phyloP scores from a whole-genome alignment of 2,113 vertebrate species.

The Prinia subflava region DNA sequence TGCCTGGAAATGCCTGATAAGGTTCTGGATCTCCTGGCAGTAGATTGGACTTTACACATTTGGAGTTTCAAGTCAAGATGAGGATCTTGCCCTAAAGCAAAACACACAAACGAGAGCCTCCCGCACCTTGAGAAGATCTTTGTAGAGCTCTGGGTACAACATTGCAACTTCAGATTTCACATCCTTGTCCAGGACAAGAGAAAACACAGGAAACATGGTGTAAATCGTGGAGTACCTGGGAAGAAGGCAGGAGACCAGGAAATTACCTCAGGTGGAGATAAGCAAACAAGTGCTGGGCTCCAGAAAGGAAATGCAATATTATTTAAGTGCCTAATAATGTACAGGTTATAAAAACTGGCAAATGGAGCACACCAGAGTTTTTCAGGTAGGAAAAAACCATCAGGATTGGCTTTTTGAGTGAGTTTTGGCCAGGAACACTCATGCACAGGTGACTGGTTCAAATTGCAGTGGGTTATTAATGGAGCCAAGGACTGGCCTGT shows the following conservation, averaged over 20 bases:
- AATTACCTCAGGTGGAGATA: background rate
- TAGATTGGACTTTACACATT: background rate
- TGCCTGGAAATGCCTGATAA: background rate
- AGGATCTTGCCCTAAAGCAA: background rate
- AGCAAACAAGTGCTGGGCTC: background rate
- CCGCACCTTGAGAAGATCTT: constrained; percentile 92
- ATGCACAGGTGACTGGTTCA: background rate
- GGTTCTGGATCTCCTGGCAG: background rate
- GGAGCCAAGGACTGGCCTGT: background rate
- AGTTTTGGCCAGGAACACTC: background rate
- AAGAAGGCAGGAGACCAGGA: background rate
- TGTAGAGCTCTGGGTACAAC: constrained; percentile 97
- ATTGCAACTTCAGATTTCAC: constrained; percentile 98
- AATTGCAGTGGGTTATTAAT: background rate
- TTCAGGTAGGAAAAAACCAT: background rate
- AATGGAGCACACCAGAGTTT: background rate
- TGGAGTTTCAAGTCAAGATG: background rate
- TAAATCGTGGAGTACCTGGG: constrained; percentile 93
- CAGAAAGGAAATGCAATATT: background rate
- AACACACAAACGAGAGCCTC: background rate
- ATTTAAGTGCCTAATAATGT: background rate
- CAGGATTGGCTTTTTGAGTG: background rate
- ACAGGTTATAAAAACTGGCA: background rate
- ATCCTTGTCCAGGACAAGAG: constrained; percentile 95
- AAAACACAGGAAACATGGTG: constrained; percentile 99